phyloP scores from a whole-genome alignment of 2,888 invertebrate genomes.

The Callinectes sapidus region DNA sequence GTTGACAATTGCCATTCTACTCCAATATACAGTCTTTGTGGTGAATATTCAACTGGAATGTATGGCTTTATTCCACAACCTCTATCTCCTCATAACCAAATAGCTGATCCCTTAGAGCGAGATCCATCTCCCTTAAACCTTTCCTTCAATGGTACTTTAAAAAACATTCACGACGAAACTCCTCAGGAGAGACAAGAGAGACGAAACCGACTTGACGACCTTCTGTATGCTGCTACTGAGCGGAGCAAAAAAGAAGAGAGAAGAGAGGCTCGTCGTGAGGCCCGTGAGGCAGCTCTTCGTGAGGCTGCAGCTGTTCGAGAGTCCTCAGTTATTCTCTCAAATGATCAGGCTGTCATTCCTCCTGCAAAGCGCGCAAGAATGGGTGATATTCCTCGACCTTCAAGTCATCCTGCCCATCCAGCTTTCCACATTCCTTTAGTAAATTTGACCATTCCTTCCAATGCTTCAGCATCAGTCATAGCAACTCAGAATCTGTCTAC shows the following conservation, averaged over 20 bases:
- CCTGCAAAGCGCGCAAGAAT: constrained; percentile 51
- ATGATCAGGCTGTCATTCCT: constrained; percentile 26
- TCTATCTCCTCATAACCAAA: constrained; percentile 56
- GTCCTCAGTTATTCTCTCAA: constrained; percentile 34
- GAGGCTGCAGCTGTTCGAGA: constrained; percentile 64
- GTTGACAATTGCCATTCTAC: constrained; percentile 44
- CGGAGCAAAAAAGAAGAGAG: constrained; percentile 68
- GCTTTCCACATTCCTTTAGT: constrained; percentile 64
- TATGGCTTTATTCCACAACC: constrained; percentile 58
- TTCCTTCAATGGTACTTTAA: constrained; percentile 63
- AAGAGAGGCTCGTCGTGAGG: constrained; percentile 64
- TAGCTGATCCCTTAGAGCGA: constrained; percentile 64
- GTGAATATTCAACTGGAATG: constrained; percentile 61
- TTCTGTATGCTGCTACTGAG: constrained; percentile 66
- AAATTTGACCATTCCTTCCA: constrained; percentile 54
- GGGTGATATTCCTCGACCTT: constrained; percentile 39
- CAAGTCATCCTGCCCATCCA: constrained; percentile 55
- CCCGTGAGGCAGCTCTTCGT: constrained; percentile 66
- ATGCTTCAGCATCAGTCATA: constrained; percentile 46
- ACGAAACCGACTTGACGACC: constrained; percentile 63
- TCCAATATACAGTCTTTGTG: constrained; percentile 55
- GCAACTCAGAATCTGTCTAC: constrained; percentile 49
- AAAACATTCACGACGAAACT: constrained; percentile 66
- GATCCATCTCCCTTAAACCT: constrained; percentile 67
- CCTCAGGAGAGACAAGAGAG: constrained; percentile 68